These are phyloP conservation scores for Uria lomvia DNA, from an alignment of 2,113 vertebrate genomes.

Conservation along the genomic window DNA sequence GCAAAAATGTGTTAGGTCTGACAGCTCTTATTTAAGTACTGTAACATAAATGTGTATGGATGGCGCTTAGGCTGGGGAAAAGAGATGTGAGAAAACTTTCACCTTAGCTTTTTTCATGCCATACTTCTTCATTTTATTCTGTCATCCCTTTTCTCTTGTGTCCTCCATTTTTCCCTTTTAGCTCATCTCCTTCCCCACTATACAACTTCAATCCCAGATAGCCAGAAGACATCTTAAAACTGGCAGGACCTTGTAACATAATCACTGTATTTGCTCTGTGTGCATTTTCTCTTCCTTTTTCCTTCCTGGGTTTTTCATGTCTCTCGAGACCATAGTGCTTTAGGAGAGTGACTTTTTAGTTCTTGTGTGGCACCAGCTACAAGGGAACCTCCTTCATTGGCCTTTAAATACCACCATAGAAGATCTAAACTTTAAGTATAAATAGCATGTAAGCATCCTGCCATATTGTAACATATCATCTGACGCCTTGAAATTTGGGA, in stretches of 20 bases:
- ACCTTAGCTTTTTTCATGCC: not conserved
- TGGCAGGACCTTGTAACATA: not conserved
- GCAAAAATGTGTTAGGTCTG: not conserved
- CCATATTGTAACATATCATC: not conserved
- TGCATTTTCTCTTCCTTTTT: not conserved
- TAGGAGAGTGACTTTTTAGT: not conserved
- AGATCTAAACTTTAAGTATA: not conserved
- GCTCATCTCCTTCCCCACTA: not conserved
- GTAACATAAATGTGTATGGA: slow-evolving; percentile 13
- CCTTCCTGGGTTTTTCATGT: not conserved
- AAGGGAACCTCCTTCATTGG: not conserved
- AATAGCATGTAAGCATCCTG: slow-evolving; percentile 4
- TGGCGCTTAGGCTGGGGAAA: not conserved
- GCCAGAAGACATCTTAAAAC: not conserved
- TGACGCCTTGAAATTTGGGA: not conserved
- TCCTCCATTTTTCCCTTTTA: not conserved
- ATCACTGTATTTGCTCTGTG: not conserved
- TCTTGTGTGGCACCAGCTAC: not conserved
- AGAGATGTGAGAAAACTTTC: slow-evolving; percentile 25
- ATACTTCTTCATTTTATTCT: not conserved
- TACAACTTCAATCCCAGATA: not conserved
- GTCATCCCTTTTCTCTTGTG: not conserved
- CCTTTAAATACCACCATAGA: not conserved
- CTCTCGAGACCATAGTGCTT: not conserved
- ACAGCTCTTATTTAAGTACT: slow-evolving; percentile 35